phyloP scores from a whole-genome alignment of 1,140 invertebrate genomes.

The Caenorhabditis elegans region DNA sequence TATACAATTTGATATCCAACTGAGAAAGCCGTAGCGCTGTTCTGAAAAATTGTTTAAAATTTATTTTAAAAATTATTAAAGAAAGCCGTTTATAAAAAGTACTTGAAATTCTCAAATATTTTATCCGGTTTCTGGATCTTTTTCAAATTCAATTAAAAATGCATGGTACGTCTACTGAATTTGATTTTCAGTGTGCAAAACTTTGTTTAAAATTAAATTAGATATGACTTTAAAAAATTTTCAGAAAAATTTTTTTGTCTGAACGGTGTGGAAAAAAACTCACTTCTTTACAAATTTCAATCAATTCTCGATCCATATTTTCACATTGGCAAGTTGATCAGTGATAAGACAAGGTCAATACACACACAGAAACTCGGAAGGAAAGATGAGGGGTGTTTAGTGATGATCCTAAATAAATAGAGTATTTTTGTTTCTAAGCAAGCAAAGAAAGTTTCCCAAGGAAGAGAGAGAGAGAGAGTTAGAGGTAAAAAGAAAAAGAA shows the following conservation, averaged over 20 bases:
- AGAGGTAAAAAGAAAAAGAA: not conserved
- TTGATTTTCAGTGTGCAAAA: too few relatives aligned
- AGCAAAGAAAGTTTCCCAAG: not conserved
- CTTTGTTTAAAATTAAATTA: too few relatives aligned
- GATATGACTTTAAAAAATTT: too few relatives aligned
- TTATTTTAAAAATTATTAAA: too few relatives aligned
- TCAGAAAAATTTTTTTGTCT: too few relatives aligned
- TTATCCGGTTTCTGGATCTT: too few relatives aligned
- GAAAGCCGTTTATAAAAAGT: too few relatives aligned
- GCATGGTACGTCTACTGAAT: too few relatives aligned
- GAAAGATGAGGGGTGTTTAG: not conserved
- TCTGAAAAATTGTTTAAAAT: not conserved
- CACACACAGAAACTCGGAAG: not conserved
- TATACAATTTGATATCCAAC: not conserved
- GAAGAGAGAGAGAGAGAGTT: not conserved
- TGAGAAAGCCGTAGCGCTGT: not conserved
- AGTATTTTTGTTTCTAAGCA: not conserved
- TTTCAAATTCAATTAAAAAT: too few relatives aligned
- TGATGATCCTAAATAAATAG: conserved; percentile 20
- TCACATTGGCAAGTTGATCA: not conserved
- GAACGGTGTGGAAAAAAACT: too few relatives aligned
- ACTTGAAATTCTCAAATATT: too few relatives aligned
- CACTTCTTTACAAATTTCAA: not conserved
- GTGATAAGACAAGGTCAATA: not conserved
- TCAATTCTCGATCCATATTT: not conserved